Base-by-base conservation (phyloP, 2,888 invertebrate genomes). In the Drosophila borealis region DNA sequence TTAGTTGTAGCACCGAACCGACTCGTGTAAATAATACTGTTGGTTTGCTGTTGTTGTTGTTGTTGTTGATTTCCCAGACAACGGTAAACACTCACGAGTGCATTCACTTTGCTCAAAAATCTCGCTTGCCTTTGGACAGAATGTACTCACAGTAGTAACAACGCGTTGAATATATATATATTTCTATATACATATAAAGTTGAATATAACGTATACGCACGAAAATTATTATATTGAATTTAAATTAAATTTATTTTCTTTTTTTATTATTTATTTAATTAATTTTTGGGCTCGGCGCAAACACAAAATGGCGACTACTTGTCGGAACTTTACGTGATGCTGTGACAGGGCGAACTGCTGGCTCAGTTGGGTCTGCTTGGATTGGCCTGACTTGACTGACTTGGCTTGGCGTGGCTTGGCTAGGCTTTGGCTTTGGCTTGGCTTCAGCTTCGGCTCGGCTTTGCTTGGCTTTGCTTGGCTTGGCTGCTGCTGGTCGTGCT, bases 221-320 rank as follows among this genome's bases (percentile, higher is more conserved):
- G 25, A 33, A 37, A 54, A 46, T 37, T 33, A 55, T 36, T 42
- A 13, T 29, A 4, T 36, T 57, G 8, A 55, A 55, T 39, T 54
- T 25, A 53, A 56, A 33, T 61, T 34, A 64, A 49, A 45, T 56
- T 70, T 46, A 42, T 68, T 70, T 49, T 34, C 11, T 29, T 14
- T 14, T 14, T 39, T 13, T 57, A 2, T 19, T 34, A 25, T 46
- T 57, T 46, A 37, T 39, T 55, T 37, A 14, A 21, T 53, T 50
- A 25, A 3, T 33, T 14, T 25, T 33, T 37, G 48, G n/a, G 42
- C 65, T 13, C 37, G 54, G 70, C 57, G 51, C 48, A 73, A 78
- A 59, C 49, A 79, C 64, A 83, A 80, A 78, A 78, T 81, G 66
- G 78, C 81, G 74, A 83, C 75, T 60, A 63, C 62, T 62, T 68